Evolutionary conservation across 1,140 invertebrate genomes (phyloP), one percentile per base, ranked within the genome.

Genomic region (Caenorhabditis briggsae): DNA sequence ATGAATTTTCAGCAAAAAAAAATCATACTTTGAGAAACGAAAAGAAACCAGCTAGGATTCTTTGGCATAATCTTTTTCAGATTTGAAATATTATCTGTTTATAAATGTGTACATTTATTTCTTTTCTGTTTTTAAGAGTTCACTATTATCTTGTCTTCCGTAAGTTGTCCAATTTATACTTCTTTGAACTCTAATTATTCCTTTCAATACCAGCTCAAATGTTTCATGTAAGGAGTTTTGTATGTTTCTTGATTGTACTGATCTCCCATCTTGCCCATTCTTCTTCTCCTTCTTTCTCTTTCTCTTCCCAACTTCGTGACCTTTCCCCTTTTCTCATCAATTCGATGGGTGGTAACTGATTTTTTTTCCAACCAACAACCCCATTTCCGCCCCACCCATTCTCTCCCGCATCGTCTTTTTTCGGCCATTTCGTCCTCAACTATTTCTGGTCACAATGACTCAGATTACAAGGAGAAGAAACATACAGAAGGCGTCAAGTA

Each of bases 401-500:
- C 12, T 48, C 41, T 48, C 41, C 64, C 64, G 64, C 64, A 48
- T 46, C 33, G 6, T 78, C 53, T 78, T 78, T 78, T 46, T 78
- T 9, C 58, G 25, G 3, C 18, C 8, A 53, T 53, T 53, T 5
- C 33, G 33, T 33, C 33, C 33, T 64, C 33, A 12, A 64, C 61
- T 70, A 46, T 70, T 70, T 70, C 64, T 70, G 33, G 64, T 70
- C 64, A 46, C 46, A 50, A 78, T 78, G 70, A 78, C 46, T 78
- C 70, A 78, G 33, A 33, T 33, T 33, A 33, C 33, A 33, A 33
- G 33, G 33, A 5, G 56, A 33, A 61, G 70, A 78, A 78, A 78
- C 70, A 50, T 78, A 78, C 70, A 78, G 70, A 78, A 78, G 70
- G 43, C 70, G 70, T 78, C 46, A 50, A 70, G 43, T 46, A 25